Evolutionary conservation across 2,888 invertebrate species (phyloP).

Genomic region (Microdon myrmicae): DNA sequence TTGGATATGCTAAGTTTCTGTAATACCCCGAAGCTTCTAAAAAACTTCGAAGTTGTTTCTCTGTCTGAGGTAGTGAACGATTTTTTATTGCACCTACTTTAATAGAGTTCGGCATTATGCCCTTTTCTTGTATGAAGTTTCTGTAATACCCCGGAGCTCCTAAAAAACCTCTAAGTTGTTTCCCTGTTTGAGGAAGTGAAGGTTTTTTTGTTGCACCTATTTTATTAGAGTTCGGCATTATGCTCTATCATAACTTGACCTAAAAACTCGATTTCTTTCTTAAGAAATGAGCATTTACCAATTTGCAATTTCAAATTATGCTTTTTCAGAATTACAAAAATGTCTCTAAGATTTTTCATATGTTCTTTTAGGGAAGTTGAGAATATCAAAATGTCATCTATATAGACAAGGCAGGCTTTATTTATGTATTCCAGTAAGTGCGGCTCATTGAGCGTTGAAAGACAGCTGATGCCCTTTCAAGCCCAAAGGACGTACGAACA

Average conservation of each 20-base stretch:
- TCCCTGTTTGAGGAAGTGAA: constrained; percentile 5
- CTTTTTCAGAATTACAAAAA: constrained; percentile 2
- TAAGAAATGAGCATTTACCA: constrained; percentile 27
- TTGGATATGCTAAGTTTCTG: constrained; percentile 1
- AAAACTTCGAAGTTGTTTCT: too few species aligned
- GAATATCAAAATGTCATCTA: constrained; percentile 56
- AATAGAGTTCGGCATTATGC: neutral
- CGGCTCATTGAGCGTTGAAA: constrained; percentile 60
- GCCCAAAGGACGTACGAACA: constrained; percentile 51
- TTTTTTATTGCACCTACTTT: constrained; percentile 1
- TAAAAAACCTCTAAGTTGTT: constrained; percentile 27
- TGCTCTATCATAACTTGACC: constrained; percentile 56
- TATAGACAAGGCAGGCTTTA: constrained; percentile 46
- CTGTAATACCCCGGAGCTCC: constrained; percentile 33
- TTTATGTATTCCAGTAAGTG: constrained; percentile 47
- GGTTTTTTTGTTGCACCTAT: constrained; percentile 27
- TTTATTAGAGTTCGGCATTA: constrained; percentile 56
- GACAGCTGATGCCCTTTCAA: constrained; percentile 56
- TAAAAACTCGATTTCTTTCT: constrained; percentile 39
- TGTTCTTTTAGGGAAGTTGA: constrained; percentile 45
- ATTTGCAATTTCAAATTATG: constrained; percentile 37
- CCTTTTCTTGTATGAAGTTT: constrained; percentile 32
- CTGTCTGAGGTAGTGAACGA: too few species aligned
- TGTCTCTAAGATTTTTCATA: constrained; percentile 8
- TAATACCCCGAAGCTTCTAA: neutral